Evolutionary conservation across 2,113 vertebrate genomes (phyloP).

Genomic region (Menidia beryllina): DNA sequence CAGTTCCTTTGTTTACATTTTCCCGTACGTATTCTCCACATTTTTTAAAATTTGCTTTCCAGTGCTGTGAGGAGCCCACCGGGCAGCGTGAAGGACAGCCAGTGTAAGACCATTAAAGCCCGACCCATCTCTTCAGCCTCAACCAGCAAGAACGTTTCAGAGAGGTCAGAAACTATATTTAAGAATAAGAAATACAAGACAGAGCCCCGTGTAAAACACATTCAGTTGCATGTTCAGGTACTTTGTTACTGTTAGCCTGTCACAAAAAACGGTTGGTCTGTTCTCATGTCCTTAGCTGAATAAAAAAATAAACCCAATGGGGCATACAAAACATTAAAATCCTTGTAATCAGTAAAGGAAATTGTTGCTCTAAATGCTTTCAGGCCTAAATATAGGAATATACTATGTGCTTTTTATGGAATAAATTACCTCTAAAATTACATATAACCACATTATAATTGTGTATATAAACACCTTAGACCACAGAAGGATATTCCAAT

Average conservation of each 20-base stretch:
- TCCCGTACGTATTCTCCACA: neutral
- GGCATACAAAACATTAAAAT: too few species aligned
- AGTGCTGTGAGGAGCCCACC: constrained; percentile 66
- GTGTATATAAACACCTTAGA: too few species aligned
- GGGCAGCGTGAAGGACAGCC: constrained; percentile 66
- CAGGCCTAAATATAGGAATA: too few species aligned
- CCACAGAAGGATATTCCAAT: too few species aligned
- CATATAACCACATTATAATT: neutral
- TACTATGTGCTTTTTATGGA: neutral
- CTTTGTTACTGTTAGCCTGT: too few species aligned
- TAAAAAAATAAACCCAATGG: too few species aligned
- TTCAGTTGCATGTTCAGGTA: too few species aligned
- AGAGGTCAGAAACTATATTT: constrained; percentile 60
- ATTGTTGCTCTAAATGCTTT: too few species aligned
- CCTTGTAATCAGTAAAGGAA: neutral
- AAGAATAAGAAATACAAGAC: too few species aligned
- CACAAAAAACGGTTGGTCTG: too few species aligned
- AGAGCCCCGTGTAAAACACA: too few species aligned
- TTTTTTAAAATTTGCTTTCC: constrained; percentile 1
- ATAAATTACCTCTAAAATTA: neutral
- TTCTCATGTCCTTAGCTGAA: too few species aligned
- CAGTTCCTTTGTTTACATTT: neutral
- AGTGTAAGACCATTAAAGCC: constrained; percentile 38
- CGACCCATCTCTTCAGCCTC: constrained; percentile 51
- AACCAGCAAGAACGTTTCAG: constrained; percentile 62